phyloP scores from a whole-genome alignment of 2,797 vertebrate species.

The Fratercula arctica region DNA sequence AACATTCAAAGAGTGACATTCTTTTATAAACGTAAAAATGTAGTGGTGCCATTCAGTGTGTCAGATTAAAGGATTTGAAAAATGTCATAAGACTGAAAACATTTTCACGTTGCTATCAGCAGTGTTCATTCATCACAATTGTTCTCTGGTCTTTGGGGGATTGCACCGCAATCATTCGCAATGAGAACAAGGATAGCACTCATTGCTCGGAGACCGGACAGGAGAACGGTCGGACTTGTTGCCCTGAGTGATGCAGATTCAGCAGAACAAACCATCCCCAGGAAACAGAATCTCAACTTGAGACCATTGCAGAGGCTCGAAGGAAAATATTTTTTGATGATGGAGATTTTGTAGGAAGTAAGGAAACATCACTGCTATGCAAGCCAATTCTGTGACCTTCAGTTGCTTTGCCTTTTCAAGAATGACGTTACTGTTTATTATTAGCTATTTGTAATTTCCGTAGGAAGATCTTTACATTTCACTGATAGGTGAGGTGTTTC shows the following conservation, averaged over 20 bases:
- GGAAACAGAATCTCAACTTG: not conserved
- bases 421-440: not conserved
- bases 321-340: not conserved
- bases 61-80: not conserved
- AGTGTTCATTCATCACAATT: not conserved
- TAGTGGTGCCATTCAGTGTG: not conserved
- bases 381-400: not conserved
- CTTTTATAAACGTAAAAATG: not conserved
- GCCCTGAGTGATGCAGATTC: not conserved
- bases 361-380: not conserved
- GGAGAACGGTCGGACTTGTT: accelerated
- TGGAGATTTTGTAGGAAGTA: not conserved
- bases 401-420: not conserved
- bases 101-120: not conserved
- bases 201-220: not conserved
- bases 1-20: not conserved
- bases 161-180: not conserved
- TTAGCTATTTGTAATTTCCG: not conserved
- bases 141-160: not conserved
- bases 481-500: not conserved
- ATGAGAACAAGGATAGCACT: not conserved
- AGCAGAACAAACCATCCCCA: not conserved
- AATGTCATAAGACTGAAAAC: not conserved
- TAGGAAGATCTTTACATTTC: not conserved
- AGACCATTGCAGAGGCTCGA: not conserved